Percentiles rank a stretch among this genome's conserved stretches.
phyloP scores from a whole-genome alignment of 2,888 invertebrate species.

The Heliconius erato region DNA sequence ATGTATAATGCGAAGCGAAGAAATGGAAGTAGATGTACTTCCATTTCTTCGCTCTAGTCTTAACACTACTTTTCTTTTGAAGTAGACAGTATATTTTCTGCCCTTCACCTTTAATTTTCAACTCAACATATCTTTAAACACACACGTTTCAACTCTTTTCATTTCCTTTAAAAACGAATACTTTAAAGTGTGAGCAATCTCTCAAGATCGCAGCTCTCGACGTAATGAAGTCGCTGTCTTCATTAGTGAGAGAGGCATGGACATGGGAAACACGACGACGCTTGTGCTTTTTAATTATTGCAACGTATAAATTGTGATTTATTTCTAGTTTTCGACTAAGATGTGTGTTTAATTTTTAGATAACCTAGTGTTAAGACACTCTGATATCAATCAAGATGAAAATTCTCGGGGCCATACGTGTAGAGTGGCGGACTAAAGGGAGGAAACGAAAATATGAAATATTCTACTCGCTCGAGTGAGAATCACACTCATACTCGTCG shows the following conservation, averaged over 20 bases:
- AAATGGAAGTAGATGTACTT: too few relatives aligned
- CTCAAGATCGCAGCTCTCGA: conserved; percentile 26
- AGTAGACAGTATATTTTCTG: too few relatives aligned
- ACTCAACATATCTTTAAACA: not conserved
- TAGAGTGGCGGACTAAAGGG: too few relatives aligned
- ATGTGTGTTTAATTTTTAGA: too few relatives aligned
- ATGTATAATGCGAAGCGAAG: not conserved
- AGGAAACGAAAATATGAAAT: too few relatives aligned
- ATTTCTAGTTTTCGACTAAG: too few relatives aligned
- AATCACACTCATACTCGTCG: too few relatives aligned
- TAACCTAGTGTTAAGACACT: not conserved
- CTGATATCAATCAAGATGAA: not conserved
- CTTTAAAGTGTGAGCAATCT: conserved; percentile 20
- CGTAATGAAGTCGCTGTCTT: conserved; percentile 24
- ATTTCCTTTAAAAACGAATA: conserved; percentile 5
- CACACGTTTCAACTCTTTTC: not conserved
- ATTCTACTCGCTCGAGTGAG: too few relatives aligned
- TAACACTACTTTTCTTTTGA: too few relatives aligned
- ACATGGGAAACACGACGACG: not conserved
- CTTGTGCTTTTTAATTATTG: conserved; percentile 25
- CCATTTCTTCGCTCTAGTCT: too few relatives aligned
- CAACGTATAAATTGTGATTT: not conserved
- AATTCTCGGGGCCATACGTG: too few relatives aligned
- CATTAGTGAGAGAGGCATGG: conserved; percentile 28
- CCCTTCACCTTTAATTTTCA: too few relatives aligned